Percentiles rank a stretch among this genome's conserved stretches.
Evolutionary conservation across 35 echinoderm and acorn worm genomes (phyloP).

Genomic region (Ophioderma brevispina): DNA sequence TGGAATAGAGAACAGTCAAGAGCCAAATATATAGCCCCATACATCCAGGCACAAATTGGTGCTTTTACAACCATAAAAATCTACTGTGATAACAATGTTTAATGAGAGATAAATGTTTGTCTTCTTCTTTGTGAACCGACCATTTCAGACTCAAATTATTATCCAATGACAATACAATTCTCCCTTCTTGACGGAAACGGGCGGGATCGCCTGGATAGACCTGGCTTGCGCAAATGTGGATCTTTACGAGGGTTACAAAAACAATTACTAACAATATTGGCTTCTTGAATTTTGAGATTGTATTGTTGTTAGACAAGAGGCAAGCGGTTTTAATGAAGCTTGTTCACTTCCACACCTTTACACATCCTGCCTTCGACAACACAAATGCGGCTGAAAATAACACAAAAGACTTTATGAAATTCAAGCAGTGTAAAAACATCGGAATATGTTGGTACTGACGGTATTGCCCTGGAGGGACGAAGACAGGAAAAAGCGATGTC

Average conservation of each 20-base stretch:
- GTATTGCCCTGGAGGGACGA: no score
- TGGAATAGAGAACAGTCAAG: neutral
- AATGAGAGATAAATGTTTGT: conserved; percentile 14
- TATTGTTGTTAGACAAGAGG: neutral
- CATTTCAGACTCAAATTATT: neutral
- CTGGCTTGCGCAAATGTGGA: neutral
- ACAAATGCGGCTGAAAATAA: no score
- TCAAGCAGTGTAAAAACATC: neutral
- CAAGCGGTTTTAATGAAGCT: neutral
- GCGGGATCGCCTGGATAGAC: no score
- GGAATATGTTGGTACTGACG: neutral
- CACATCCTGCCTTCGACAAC: neutral
- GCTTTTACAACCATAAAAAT: neutral
- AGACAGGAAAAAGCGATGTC: no score
- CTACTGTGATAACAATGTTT: neutral
- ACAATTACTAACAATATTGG: neutral
- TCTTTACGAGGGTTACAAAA: neutral
- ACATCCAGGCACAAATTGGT: neutral
- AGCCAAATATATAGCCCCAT: no score
- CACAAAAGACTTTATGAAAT: neutral
- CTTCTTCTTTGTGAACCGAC: neutral
- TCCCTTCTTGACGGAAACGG: no score
- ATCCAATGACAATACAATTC: neutral
- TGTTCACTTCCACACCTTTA: neutral
- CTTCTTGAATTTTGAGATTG: neutral